Percentiles rank a stretch among this genome's conserved stretches.
These are phyloP conservation scores for Pitta sordida DNA, from an alignment of 2,113 vertebrate species.

Conservation along the genomic window DNA sequence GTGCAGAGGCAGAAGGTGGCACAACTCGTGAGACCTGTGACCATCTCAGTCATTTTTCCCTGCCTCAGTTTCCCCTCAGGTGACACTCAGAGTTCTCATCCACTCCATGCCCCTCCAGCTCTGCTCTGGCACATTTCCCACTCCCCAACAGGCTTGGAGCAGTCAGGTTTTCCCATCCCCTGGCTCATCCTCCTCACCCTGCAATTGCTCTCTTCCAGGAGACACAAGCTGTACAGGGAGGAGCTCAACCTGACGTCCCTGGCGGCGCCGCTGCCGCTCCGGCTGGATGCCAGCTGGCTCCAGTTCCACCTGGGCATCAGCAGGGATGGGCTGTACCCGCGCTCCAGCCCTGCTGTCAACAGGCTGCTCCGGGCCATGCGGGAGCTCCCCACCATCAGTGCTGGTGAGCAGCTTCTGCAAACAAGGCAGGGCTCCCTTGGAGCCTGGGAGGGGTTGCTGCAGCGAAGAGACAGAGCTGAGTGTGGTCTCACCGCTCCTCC, in stretches of 20 bases:
- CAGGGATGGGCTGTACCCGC: conserved; percentile 82
- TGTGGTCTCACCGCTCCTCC: not conserved
- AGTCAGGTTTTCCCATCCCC: accelerated
- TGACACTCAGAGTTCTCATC: not conserved
- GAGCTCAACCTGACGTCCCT: conserved; percentile 64
- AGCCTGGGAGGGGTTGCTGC: not conserved
- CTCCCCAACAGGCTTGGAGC: not conserved
- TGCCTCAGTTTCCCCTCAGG: not conserved
- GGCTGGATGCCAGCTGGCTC: conserved; percentile 83
- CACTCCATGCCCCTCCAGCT: accelerated
- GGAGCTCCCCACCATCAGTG: conserved; percentile 68
- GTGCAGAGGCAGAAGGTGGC: not conserved
- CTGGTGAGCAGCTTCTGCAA: conserved; percentile 71
- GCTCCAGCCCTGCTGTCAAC: conserved; percentile 71
- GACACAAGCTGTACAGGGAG: conserved; percentile 62
- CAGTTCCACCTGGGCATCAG: conserved; percentile 91
- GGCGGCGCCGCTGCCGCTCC: conserved; percentile 9
- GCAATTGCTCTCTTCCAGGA: not conserved
- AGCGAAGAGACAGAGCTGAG: not conserved
- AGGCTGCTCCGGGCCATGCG: conserved; percentile 82
- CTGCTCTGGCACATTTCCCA: not conserved
- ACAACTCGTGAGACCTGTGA: not conserved
- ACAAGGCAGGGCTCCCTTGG: not conserved
- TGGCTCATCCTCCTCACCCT: not conserved
- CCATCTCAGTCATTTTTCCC: not conserved